Evolutionary conservation across 2,113 vertebrate genomes (phyloP).

Genomic region (Tragelaphus imberbis): DNA sequence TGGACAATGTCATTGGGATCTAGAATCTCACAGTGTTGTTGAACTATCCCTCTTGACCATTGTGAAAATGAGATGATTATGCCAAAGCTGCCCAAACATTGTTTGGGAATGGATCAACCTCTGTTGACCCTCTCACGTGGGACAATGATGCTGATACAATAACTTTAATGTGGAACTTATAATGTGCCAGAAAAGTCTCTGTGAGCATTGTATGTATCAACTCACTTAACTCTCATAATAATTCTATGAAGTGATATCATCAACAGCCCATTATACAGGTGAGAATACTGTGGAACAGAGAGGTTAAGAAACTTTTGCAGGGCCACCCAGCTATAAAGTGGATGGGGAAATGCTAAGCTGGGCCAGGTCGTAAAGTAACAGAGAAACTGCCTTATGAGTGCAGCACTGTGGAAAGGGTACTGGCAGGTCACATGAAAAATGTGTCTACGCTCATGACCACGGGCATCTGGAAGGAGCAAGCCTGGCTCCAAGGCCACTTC

Average conservation of each 20-base stretch:
- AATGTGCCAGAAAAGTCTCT: not conserved
- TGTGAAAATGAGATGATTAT: not conserved
- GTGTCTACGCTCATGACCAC: fast-evolving
- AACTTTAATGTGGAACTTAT: not conserved
- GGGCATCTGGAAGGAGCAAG: not conserved
- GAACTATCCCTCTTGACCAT: not conserved
- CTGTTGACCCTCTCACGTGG: fast-evolving
- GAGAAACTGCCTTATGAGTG: not conserved
- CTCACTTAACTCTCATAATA: not conserved
- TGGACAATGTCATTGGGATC: not conserved
- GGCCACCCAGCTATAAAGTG: not conserved
- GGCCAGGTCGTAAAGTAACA: not conserved
- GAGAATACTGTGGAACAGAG: not conserved
- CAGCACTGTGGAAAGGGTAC: not conserved
- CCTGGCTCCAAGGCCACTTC: not conserved
- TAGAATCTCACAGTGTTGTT: fast-evolving
- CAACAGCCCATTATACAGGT: not conserved
- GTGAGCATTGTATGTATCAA: not conserved
- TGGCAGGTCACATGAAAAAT: not conserved
- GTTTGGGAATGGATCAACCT: not conserved
- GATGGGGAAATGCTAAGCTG: not conserved
- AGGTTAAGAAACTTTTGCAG: not conserved
- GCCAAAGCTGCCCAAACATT: not conserved
- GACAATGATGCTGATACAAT: not conserved
- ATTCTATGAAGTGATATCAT: not conserved